A percentile compares a stretch with the other conserved stretches of the same genome.
phyloP scores from a whole-genome alignment of 2,797 vertebrate genomes.

The Garrulus glandarius region DNA sequence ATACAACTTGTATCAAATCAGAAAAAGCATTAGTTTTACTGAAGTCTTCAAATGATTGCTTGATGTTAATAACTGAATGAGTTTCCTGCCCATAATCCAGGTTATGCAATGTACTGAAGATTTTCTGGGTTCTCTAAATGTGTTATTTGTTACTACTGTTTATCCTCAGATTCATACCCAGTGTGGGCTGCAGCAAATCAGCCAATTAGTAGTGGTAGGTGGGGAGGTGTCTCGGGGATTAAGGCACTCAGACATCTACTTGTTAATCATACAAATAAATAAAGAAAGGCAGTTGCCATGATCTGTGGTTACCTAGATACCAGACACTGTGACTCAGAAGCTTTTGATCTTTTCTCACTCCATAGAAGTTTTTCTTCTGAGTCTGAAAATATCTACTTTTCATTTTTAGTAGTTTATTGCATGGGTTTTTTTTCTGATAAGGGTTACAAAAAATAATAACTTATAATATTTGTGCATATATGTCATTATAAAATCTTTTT shows the following conservation, averaged over 20 bases:
- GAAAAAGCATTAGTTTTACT: not conserved
- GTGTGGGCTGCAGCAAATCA: not conserved
- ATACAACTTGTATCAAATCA: not conserved
- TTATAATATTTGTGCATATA: not conserved
- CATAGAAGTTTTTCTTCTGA: not conserved
- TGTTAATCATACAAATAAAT: slow-evolving; percentile 27
- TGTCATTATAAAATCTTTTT: not conserved
- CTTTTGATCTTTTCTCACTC: slow-evolving; percentile 27
- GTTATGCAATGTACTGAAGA: not conserved
- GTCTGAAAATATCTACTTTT: slow-evolving; percentile 13
- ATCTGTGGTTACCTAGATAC: slow-evolving; percentile 45
- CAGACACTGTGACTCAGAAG: not conserved
- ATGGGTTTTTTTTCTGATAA: not conserved
- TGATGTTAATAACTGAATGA: not conserved
- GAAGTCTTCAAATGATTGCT: not conserved
- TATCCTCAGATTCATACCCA: not conserved
- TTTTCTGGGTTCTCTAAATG: not conserved
- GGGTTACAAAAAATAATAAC: not conserved
- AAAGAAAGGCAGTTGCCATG: not conserved
- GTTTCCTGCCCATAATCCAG: not conserved
- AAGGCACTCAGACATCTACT: not conserved
- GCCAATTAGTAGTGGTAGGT: not conserved
- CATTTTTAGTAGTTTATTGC: not conserved
- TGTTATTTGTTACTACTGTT: not conserved
- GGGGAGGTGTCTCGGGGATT: not conserved